A percentile compares a stretch with the other conserved stretches of the same genome.
Conservation (phyloP, 2,888 invertebrate genomes). For the Aphodius granarius region DNA sequence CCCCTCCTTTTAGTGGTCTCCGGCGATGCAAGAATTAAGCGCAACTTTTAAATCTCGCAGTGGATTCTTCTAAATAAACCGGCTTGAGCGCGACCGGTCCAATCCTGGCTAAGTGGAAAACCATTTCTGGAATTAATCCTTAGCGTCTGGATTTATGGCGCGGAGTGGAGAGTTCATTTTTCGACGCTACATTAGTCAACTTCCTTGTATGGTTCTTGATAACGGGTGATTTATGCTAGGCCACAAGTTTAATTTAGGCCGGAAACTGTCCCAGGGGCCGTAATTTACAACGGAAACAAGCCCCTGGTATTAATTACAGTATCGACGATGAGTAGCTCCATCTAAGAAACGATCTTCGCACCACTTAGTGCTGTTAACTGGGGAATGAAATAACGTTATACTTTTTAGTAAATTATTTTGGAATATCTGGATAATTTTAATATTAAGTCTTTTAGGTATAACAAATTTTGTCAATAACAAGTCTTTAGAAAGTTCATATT, state of each 20-base stretch:
- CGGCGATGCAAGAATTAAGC: not conserved
- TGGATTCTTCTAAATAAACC: not conserved
- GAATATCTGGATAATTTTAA: no score
- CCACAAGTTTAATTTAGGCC: not conserved
- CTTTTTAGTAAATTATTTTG: no score
- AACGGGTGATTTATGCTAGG: not conserved
- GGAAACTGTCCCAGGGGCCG: not conserved
- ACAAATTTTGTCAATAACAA: no score
- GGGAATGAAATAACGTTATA: no score
- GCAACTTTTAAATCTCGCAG: not conserved
- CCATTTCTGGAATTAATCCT: not conserved
- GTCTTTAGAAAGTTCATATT: no score
- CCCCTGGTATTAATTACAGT: not conserved
- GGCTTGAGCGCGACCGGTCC: not conserved
- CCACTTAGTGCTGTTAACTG: no score
- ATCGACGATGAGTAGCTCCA: not conserved
- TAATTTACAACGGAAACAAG: not conserved
- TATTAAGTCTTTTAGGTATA: no score
- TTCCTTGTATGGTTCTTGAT: not conserved
- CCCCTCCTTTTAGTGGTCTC: not conserved
- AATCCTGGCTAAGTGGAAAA: not conserved
- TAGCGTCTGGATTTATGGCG: not conserved
- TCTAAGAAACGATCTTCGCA: not conserved
- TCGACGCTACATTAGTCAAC: not conserved
- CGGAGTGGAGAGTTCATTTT: not conserved